A percentile compares a stretch with the other conserved stretches of the same genome.
Conservation (phyloP, 2,888 invertebrate species). For the Scaptomyza reducta region DNA sequence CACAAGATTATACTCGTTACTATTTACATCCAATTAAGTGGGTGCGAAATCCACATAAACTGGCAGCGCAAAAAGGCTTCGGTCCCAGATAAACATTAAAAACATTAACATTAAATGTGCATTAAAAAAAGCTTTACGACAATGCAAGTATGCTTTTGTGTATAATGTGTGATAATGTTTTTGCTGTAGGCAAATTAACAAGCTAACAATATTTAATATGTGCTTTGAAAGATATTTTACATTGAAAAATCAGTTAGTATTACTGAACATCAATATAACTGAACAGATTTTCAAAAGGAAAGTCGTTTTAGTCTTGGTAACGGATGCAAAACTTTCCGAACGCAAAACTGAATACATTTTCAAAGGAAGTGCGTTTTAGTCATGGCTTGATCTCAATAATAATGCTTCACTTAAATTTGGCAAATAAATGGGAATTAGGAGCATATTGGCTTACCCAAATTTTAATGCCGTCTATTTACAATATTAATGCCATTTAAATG, state of each 20-base stretch:
- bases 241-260: not conserved
- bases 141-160: not conserved
- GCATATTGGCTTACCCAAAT: not conserved
- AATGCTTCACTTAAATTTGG: not conserved
- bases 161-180: not conserved
- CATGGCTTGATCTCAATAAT: too few species aligned
- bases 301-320: too few species aligned
- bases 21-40: constrained; percentile 36
- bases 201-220: not conserved
- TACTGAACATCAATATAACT: too few species aligned
- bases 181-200: not conserved
- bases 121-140: constrained; percentile 25
- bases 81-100: constrained; percentile 20
- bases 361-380: not conserved
- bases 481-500: constrained; percentile 8
- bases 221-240: not conserved
- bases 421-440: not conserved
- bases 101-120: constrained; percentile 22
- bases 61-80: too few species aligned
- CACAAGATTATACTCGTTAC: not conserved
- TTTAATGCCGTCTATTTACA: not conserved
- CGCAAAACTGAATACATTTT: too few species aligned
- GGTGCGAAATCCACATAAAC: constrained; percentile 32
- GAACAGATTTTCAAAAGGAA: too few species aligned
- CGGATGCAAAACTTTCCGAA: too few species aligned